Conservation (phyloP, 2,797 vertebrate species). For the Galaxias olidus region DNA sequence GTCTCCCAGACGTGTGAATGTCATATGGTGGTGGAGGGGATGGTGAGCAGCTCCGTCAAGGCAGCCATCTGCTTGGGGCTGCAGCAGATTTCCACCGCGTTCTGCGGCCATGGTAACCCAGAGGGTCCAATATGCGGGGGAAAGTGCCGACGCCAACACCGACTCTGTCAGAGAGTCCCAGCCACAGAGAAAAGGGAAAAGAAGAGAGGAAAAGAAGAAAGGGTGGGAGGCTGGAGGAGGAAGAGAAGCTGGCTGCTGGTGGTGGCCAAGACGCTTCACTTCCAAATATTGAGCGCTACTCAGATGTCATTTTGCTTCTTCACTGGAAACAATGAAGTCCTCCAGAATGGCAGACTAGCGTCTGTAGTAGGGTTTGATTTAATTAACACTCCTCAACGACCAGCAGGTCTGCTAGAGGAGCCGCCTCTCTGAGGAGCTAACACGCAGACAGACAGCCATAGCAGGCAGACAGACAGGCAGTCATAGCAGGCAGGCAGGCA, state of each 20-base stretch:
- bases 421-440: too few species aligned
- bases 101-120: constrained; percentile 78
- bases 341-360: too few species aligned
- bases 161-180: constrained; percentile 16
- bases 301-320: constrained; percentile 58
- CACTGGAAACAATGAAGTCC: constrained; percentile 45
- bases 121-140: constrained; percentile 74
- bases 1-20: constrained; percentile 75
- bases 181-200: constrained; percentile 2
- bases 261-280: constrained; percentile 44
- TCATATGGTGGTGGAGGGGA: constrained; percentile 82
- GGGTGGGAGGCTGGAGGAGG: constrained; percentile 59
- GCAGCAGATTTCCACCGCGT: constrained; percentile 78
- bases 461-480: too few species aligned
- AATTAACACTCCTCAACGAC: too few species aligned
- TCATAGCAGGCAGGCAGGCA: neutral
- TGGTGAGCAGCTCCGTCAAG: constrained; percentile 71
- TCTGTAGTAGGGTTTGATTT: too few species aligned
- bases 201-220: neutral
- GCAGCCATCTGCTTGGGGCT: constrained; percentile 79
- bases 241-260: constrained; percentile 46
- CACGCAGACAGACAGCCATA: too few species aligned
- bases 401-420: too few species aligned
- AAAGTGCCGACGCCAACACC: constrained; percentile 41
- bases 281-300: constrained; percentile 36